Evolutionary conservation across 2,888 invertebrate species (phyloP).

Genomic region (Chromoteleia sp.): DNA sequence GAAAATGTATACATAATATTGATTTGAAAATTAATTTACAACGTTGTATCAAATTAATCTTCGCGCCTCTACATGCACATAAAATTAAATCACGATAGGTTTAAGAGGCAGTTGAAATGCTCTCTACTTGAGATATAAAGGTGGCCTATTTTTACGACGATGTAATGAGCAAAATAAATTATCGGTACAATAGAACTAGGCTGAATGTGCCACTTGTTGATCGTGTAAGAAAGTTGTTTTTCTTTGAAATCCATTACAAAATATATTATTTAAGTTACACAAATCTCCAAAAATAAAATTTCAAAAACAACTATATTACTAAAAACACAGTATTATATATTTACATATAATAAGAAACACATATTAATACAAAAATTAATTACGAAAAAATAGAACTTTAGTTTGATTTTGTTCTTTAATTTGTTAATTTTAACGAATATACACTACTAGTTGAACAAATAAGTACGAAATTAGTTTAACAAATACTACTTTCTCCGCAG

Average conservation of each 20-base stretch:
- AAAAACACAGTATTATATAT: too few relatives aligned
- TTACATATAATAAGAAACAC: too few relatives aligned
- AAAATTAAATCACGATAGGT: conserved; percentile 43
- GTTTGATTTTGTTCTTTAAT: too few relatives aligned
- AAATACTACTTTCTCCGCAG: too few relatives aligned
- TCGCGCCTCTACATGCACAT: conserved; percentile 14
- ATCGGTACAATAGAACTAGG: conserved; percentile 41
- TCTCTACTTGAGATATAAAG: conserved; percentile 43
- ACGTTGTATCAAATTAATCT: conserved; percentile 23
- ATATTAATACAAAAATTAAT: too few relatives aligned
- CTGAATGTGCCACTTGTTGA: conserved; percentile 51
- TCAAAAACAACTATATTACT: too few relatives aligned
- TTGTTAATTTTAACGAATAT: too few relatives aligned
- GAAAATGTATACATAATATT: not conserved
- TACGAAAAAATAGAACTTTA: too few relatives aligned
- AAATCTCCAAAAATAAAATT: too few relatives aligned
- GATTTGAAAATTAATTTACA: conserved; percentile 9
- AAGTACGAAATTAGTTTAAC: too few relatives aligned
- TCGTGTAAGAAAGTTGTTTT: conserved; percentile 35
- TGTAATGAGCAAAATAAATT: conserved; percentile 47
- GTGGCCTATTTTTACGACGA: conserved; percentile 39
- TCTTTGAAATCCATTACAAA: conserved; percentile 22
- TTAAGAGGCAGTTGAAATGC: conserved; percentile 36
- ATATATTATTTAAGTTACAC: conserved; percentile 18
- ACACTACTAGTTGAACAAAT: too few relatives aligned